A percentile compares a stretch with the other conserved stretches of the same genome.
These are phyloP conservation scores for Poecilus cupreus DNA, from an alignment of 2,888 invertebrate genomes.

Conservation along the genomic window DNA sequence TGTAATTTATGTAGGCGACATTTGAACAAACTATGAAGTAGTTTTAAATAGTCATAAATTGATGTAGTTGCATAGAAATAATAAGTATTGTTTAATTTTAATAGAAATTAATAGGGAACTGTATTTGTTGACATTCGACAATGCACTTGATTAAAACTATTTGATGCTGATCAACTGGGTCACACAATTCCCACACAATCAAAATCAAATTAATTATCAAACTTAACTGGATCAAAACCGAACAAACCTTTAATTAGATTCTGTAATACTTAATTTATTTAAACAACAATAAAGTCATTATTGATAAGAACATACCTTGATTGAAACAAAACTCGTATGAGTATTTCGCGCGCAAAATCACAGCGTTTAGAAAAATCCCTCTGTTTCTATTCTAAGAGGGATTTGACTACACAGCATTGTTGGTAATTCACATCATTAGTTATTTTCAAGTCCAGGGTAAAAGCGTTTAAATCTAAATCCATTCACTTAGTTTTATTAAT, in stretches of 20 bases:
- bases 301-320: not conserved
- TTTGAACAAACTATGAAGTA: too few relatives aligned
- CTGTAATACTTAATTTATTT: not conserved
- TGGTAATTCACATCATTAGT: not conserved
- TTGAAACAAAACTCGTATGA: too few relatives aligned
- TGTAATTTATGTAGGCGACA: too few relatives aligned
- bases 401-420: not conserved
- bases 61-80: too few relatives aligned
- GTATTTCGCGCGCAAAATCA: not conserved
- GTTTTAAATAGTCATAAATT: too few relatives aligned
- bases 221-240: not conserved
- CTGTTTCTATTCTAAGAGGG: too few relatives aligned
- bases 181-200: not conserved
- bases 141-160: conserved; percentile 8
- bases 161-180: not conserved
- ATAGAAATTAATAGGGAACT: not conserved
- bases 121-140: not conserved
- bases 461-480: conserved; percentile 3
- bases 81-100: not conserved
- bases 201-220: not conserved
- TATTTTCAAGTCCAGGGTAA: not conserved
- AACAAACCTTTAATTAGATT: not conserved
- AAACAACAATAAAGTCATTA: not conserved
- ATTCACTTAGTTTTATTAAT: conserved; percentile 17
- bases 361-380: not conserved